phyloP scores from a whole-genome alignment of 2,797 vertebrate species.

The Sarcoramphus papa region DNA sequence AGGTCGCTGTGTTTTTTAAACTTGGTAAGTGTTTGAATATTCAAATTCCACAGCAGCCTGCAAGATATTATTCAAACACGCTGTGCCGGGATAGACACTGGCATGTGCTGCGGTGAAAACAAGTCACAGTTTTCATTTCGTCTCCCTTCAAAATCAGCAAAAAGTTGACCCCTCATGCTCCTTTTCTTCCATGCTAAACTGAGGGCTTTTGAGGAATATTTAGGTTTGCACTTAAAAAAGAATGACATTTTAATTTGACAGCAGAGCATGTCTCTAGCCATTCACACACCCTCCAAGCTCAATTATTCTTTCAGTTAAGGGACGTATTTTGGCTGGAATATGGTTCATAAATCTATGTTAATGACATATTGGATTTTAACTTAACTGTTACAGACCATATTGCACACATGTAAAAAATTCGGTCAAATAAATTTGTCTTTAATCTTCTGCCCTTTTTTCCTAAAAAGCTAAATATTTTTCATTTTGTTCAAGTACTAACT shows the following conservation, averaged over 20 bases:
- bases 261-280: background rate
- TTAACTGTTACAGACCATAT: background rate
- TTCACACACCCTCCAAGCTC: background rate
- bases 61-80: background rate
- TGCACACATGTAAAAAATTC: background rate
- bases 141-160: background rate
- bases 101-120: background rate
- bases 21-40: background rate
- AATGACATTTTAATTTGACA: background rate
- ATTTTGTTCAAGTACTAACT: background rate
- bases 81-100: background rate
- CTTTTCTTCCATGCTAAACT: background rate
- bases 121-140: slow-evolving; percentile 10
- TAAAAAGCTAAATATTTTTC: background rate
- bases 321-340: background rate
- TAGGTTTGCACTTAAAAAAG: background rate
- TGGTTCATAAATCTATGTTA: background rate
- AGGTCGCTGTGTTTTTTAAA: background rate
- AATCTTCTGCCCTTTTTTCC: background rate
- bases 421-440: background rate
- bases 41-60: background rate
- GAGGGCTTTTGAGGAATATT: background rate
- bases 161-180: background rate
- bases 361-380: background rate
- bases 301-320: background rate